A percentile compares a stretch with the other conserved stretches of the same genome.
Conservation (phyloP, 2,888 invertebrate genomes). For the Coleophora flavipennella region DNA sequence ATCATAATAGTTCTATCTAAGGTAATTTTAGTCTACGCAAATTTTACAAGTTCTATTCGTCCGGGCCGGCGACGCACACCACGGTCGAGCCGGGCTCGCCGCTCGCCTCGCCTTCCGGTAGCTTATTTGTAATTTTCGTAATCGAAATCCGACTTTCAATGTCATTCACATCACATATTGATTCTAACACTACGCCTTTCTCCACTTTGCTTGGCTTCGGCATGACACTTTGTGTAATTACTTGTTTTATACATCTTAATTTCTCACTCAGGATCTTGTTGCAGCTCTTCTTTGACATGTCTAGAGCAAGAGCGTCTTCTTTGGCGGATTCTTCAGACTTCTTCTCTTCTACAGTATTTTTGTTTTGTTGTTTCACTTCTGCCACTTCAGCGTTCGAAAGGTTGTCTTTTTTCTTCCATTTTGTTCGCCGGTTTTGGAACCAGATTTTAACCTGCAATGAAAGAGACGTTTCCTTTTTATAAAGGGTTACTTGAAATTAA, state of each 20-base stretch:
- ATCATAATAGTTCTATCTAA: no score
- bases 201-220: slow-evolving; percentile 54
- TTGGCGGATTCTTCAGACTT: slow-evolving; percentile 32
- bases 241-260: slow-evolving; percentile 40
- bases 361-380: slow-evolving; percentile 79
- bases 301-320: slow-evolving; percentile 53
- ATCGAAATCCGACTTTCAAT: slow-evolving; percentile 68
- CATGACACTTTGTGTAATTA: slow-evolving; percentile 25
- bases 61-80: neutral
- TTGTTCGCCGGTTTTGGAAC: slow-evolving; percentile 86
- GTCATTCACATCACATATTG: slow-evolving; percentile 54
- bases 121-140: slow-evolving; percentile 64
- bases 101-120: slow-evolving; percentile 51
- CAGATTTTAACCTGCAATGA: slow-evolving; percentile 88
- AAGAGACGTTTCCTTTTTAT: slow-evolving; percentile 2
- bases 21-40: no score
- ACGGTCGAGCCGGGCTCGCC: slow-evolving; percentile 26
- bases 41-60: no score
- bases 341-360: slow-evolving; percentile 41
- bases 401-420: slow-evolving; percentile 93
- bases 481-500: no score
- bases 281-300: slow-evolving; percentile 59
- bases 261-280: slow-evolving; percentile 57
- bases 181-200: slow-evolving; percentile 49
- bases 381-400: slow-evolving; percentile 90